Evolutionary conservation across 2,797 vertebrate species (phyloP), one percentile per base, ranked within the genome.

Genomic region (Trematomus bernacchii): DNA sequence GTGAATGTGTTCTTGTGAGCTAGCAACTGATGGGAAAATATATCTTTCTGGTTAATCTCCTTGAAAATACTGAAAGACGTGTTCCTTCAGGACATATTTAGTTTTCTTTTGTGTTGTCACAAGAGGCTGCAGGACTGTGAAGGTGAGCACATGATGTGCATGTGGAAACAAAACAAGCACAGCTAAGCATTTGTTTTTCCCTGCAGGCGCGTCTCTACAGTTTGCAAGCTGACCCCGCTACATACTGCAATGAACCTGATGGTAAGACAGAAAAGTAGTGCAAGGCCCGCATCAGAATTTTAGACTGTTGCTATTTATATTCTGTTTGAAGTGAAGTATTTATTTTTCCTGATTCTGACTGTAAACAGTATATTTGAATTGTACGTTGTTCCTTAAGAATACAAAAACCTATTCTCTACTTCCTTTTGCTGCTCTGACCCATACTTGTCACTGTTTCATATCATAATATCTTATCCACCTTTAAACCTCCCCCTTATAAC

Each of bases 221-320:
- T 92, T 94, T 99, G 66, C 98, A 99, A 90, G 98, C 98, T 1
- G 98, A 99, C 80, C 98, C 98, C 0, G 98, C 97, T 18, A 99
- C 98, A 6, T 99, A 99, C 94, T 99, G 98, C 96, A 99, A 99
- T 0, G 98, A 99, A 87, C 97, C 98, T 3, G 98, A 99, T 30
- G 98, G 98, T 99, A 93, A 91, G 90, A 47, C 37, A 51, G 44
- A 27, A 0, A 11, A 50, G 6, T 18, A 33, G 11, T 57, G 2
- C 43, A 65, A 15, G 10, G 11, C 9, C 59, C 37, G 19, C n/a
- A 54, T 6, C 27, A 16, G 40, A 13, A 4, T 63, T 13, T 62
- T 46, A 18, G 12, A 47, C 18, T 10, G 11, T 13, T 0, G 3
- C 40, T 13, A 27, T 6, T 21, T 21, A 10, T 55, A 10, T 44